These are phyloP conservation scores for Tricholauxania praeusta DNA, from an alignment of 2,888 invertebrate species.

Conservation along the genomic window DNA sequence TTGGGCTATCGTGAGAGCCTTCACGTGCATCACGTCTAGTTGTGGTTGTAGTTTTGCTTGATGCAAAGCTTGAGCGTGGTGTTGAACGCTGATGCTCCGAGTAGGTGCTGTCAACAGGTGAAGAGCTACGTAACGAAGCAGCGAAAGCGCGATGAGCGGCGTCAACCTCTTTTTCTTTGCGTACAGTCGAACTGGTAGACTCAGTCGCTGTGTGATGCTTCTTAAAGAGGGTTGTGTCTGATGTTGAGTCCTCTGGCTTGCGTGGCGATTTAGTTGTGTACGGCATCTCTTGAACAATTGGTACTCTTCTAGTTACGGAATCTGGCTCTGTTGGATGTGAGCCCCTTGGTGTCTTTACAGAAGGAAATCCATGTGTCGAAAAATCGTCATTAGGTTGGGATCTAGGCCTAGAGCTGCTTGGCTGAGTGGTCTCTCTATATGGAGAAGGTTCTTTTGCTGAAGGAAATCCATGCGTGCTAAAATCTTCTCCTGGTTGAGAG, in stretches of 20 bases:
- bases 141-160: conserved; percentile 84
- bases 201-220: conserved; percentile 47
- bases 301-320: conserved; percentile 1
- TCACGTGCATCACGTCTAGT: conserved; percentile 61
- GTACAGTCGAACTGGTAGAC: conserved; percentile 53
- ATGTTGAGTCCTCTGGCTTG: conserved; percentile 34
- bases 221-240: conserved; percentile 45
- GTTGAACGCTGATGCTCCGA: conserved; percentile 54
- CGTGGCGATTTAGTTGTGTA: conserved; percentile 31
- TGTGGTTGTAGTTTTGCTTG: conserved; percentile 53
- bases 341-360: conserved; percentile 27
- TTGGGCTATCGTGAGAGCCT: conserved; percentile 65
- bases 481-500: conserved; percentile 41
- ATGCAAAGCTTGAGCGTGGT: conserved; percentile 61
- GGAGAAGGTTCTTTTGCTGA: conserved; percentile 39
- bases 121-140: conserved; percentile 77
- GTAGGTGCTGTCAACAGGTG: conserved; percentile 71
- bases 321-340: too few relatives aligned
- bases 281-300: conserved; percentile 15
- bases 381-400: conserved; percentile 39
- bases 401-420: not conserved
- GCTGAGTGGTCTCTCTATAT: not conserved
- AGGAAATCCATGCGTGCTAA: conserved; percentile 50
- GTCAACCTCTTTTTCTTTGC: conserved; percentile 69
- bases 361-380: conserved; percentile 46